Evolutionary conservation across 2,797 vertebrate species (phyloP).

Genomic region (Pangasius sanitwongsei): DNA sequence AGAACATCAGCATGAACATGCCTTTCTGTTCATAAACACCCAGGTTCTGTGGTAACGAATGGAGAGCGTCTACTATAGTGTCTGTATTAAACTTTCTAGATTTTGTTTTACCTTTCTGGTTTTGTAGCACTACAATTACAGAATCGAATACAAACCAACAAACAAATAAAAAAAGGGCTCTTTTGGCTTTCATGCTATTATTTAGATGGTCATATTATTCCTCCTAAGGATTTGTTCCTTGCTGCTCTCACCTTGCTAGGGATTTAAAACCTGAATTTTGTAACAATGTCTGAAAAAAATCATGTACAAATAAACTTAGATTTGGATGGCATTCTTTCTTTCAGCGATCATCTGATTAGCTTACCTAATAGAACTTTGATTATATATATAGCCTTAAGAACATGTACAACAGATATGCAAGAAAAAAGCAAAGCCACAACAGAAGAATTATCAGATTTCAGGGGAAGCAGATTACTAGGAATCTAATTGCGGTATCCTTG

Average conservation of each 20-base stretch:
- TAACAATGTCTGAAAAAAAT: neutral
- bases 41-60: neutral
- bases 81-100: neutral
- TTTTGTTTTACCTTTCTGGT: neutral
- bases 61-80: neutral
- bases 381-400: neutral
- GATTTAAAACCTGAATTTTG: neutral
- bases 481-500: neutral
- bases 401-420: neutral
- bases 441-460: neutral
- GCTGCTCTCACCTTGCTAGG: neutral
- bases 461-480: neutral
- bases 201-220: neutral
- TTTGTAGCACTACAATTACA: neutral
- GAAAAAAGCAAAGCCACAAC: neutral
- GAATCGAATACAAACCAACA: slow-evolving; percentile 1
- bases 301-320: neutral
- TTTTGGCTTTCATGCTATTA: neutral
- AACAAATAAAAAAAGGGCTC: neutral
- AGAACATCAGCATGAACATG: neutral
- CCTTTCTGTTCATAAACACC: neutral
- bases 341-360: neutral
- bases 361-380: neutral
- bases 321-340: neutral
- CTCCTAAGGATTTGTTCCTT: neutral